These are phyloP conservation scores for Euglossa dilemma DNA, from an alignment of 1,140 invertebrate genomes.

Conservation along the genomic window DNA sequence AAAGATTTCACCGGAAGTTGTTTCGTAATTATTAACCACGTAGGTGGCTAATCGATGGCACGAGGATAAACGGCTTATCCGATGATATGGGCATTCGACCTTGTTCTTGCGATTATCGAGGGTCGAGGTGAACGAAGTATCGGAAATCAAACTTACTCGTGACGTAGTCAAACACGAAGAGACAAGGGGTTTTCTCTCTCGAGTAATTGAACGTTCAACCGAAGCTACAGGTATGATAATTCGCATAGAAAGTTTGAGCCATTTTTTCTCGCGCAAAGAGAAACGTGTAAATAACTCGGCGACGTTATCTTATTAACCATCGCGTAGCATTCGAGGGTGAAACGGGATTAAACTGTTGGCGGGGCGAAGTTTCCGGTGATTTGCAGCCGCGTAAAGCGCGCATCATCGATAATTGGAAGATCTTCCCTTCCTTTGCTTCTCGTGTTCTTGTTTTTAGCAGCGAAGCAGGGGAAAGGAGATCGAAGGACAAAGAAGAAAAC, in stretches of 20 bases:
- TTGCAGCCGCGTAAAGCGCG: slow-evolving; percentile 45
- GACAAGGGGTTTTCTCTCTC: background rate
- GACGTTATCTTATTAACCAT: slow-evolving; percentile 56
- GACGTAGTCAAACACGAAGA: background rate
- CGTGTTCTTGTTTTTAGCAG: background rate
- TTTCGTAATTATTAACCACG: background rate
- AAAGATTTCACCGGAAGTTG: background rate
- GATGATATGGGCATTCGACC: slow-evolving; percentile 10
- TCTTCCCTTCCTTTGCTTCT: slow-evolving; percentile 13
- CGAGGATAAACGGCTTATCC: background rate
- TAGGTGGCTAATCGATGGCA: background rate
- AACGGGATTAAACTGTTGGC: slow-evolving; percentile 52
- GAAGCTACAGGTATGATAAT: no score
- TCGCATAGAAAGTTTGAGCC: no score
- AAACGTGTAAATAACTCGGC: slow-evolving; percentile 20
- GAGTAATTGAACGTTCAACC: background rate
- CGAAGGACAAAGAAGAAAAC: slow-evolving; percentile 11
- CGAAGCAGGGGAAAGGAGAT: background rate
- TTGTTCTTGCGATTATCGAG: slow-evolving; percentile 38
- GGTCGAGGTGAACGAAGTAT: slow-evolving; percentile 27
- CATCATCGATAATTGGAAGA: slow-evolving; percentile 59
- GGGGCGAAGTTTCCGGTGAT: slow-evolving; percentile 60
- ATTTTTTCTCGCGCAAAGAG: no score
- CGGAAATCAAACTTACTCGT: slow-evolving; percentile 24
- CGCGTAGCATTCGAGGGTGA: slow-evolving; percentile 37